Base-by-base conservation (phyloP, 2,797 vertebrate species). In the Kryptopterus vitreolus region DNA sequence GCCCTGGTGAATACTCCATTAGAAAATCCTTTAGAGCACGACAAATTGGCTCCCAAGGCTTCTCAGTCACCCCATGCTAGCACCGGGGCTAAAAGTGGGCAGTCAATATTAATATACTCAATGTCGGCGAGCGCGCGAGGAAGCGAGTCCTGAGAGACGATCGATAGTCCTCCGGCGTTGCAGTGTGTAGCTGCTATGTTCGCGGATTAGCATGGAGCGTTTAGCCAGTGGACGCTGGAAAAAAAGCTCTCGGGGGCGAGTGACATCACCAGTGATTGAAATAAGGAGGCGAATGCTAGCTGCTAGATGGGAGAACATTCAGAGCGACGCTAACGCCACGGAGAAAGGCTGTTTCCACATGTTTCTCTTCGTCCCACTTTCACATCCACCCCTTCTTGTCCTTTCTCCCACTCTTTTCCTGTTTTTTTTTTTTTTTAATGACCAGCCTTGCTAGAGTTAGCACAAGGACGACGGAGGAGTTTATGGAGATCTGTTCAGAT, bases 71-170 rank as follows among this genome's bases (percentile, higher is more conserved):
- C 79, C 79, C 61, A 3, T 55, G 83, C 82, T 89, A 88, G 90
- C 90, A 89, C 87, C 92, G 84, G n/a, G 2, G 59, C 88, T 88
- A 87, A 85, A 86, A 82, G 88, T 89, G 86, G 86, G 85, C 87
- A 88, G 92, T 94, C 92, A 91, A 95, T 93, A 91, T 92, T 93
- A 94, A 93, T 93, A 92, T 85, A 93, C 88, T 90, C 84, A 84
- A 83, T 84, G 75, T 70, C 85, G 89, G 83, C 86, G 88, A 92
- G 74, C 77, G 77, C 77, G 77, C 55, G 66, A 46, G 61, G 68
- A 86, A 83, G 86, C 84, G 43, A 53, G 82, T 87, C 86, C 82
- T 73, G 81, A 29, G 83, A 86, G 85, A 77, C 83, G 86, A 91
- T 89, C 83, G 84, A 90, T 93, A 86, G 84, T 88, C 80, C 87